Conservation (phyloP, 2,888 invertebrate genomes). For the Scaptodrosophila latifasciaeformis region DNA sequence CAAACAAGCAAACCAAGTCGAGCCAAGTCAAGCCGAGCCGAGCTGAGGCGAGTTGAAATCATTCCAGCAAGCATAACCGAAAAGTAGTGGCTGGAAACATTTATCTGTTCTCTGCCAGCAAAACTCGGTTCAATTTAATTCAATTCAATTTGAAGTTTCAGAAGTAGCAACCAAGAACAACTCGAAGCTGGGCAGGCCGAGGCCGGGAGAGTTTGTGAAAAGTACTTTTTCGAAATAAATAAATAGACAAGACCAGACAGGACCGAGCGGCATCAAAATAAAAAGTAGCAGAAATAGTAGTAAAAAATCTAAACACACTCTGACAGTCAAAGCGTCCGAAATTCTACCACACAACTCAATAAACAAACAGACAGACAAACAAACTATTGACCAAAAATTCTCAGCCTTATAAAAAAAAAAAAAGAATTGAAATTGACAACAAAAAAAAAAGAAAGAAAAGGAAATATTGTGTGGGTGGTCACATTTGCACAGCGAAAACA, state of each 20-base stretch:
- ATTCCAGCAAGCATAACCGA: no score
- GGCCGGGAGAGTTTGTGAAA: no score
- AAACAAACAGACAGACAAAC: not conserved
- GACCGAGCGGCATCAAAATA: not conserved
- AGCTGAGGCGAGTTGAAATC: no score
- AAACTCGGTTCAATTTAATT: slow-evolving; percentile 3
- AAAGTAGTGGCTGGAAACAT: not conserved
- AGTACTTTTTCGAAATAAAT: slow-evolving; percentile 2
- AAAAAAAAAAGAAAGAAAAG: slow-evolving; percentile 5
- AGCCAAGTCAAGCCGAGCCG: not conserved
- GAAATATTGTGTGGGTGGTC: slow-evolving; percentile 15
- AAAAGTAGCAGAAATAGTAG: not conserved
- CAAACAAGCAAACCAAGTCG: not conserved
- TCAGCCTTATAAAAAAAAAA: not conserved
- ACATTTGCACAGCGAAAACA: slow-evolving; percentile 49
- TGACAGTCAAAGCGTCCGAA: no score
- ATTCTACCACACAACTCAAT: no score
- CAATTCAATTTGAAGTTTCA: slow-evolving; percentile 6
- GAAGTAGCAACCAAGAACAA: not conserved
- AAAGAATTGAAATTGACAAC: not conserved
- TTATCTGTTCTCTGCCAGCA: slow-evolving; percentile 3
- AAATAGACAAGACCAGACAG: not conserved
- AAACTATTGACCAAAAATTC: not conserved
- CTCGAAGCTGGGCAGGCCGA: slow-evolving; percentile 1
- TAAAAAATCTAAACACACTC: not conserved